These are phyloP conservation scores for Thera obeliscata DNA, from an alignment of 2,888 invertebrate species.

Conservation along the genomic window DNA sequence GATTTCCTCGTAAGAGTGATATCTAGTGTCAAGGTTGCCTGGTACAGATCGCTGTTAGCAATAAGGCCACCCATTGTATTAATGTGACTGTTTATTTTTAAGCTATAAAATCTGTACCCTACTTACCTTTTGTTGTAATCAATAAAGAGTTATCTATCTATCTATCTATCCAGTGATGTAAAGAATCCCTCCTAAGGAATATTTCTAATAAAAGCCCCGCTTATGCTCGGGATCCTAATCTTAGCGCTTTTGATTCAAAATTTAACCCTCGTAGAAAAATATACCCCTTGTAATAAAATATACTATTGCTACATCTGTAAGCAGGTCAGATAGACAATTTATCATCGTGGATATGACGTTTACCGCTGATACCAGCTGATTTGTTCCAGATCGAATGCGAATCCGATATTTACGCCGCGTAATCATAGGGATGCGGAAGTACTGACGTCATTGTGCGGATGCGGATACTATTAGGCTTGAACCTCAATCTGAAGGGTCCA, in stretches of 20 bases:
- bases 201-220: no score
- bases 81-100: no score
- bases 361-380: constrained; percentile 66
- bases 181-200: no score
- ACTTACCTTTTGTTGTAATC: no score
- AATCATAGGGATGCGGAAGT: constrained; percentile 52
- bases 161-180: no score
- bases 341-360: constrained; percentile 68
- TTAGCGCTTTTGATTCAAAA: background rate
- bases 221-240: no score
- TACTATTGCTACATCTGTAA: constrained; percentile 55
- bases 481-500: constrained; percentile 25
- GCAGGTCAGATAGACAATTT: constrained; percentile 65
- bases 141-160: no score
- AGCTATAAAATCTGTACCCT: no score
- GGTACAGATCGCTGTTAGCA: no score
- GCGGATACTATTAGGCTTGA: constrained; percentile 9
- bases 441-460: constrained; percentile 41
- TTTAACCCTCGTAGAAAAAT: background rate
- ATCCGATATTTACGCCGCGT: constrained; percentile 65
- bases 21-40: no score
- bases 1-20: no score
- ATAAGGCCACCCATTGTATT: no score
- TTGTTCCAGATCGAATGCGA: constrained; percentile 69
- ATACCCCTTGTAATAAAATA: constrained; percentile 21